Conservation (phyloP, 1,140 invertebrate genomes). For the Stenopsyche tienmushanensis region DNA sequence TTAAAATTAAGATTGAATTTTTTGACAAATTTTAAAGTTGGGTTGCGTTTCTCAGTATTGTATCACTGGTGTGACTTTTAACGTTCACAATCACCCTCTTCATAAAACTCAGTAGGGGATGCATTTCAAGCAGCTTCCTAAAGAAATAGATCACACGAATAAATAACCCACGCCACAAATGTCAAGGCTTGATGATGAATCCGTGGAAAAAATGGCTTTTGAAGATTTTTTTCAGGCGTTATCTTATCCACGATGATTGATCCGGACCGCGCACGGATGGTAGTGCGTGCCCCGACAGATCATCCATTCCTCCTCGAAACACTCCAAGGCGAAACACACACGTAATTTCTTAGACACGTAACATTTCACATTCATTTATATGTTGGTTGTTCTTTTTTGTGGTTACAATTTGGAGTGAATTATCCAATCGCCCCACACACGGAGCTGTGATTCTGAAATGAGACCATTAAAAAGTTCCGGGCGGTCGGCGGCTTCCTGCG, state of each 20-base stretch:
- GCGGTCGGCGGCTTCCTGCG: conserved; percentile 17
- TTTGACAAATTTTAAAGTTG: no score
- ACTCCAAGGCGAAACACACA: no score
- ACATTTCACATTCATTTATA: not conserved
- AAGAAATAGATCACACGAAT: no score
- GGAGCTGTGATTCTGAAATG: conserved; percentile 21
- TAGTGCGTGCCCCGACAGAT: not conserved
- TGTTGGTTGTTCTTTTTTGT: not conserved
- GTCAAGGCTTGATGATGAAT: no score
- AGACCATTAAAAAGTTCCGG: conserved; percentile 16
- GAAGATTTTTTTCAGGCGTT: not conserved
- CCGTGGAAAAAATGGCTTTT: no score
- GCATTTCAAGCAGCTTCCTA: no score
- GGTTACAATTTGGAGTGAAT: not conserved
- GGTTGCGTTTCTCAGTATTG: no score
- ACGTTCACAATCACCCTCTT: no score
- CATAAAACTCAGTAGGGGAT: no score
- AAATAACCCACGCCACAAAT: no score
- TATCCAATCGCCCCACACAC: conserved; percentile 5
- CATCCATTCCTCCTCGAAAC: not conserved
- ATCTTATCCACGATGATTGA: not conserved
- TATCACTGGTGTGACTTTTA: no score
- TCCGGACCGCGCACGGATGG: not conserved
- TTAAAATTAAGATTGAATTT: no score
- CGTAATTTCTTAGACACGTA: not conserved